Evolutionary conservation across 2,797 vertebrate genomes (phyloP), one percentile per base, ranked within the genome.

Genomic region (Cirrhinus molitorella): DNA sequence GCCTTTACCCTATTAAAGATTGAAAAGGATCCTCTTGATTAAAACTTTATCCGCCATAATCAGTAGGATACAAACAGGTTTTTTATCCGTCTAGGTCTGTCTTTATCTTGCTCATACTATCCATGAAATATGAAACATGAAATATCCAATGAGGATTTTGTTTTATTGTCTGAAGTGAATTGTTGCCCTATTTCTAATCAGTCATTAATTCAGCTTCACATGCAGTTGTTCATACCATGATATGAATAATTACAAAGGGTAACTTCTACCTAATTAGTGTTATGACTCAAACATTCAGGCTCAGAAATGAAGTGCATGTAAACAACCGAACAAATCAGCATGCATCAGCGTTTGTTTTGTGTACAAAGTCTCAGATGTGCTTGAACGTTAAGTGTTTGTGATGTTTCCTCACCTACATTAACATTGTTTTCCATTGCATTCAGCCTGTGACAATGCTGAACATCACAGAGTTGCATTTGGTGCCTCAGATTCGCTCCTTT

Each of bases 1-100:
- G 25, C 9, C 71, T 80, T 80, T 53, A 40, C 76, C 7, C 53
- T 28, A 83, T 85, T 79, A 85, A 80, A 83, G 40, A 83, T 79
- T 23, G 25, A 51, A 55, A 23, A 21, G 45, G 71, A 66, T 80
- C 55, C 25, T 65, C 47, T 74, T 80, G 43, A 83, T 83, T 53
- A 68, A 76, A 87, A 80, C 61, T 21, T 68, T 53, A 68, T 40
- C 72, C 28, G 3, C 40, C 65, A 43, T 68, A 71, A 59, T 49
- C 53, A 17, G 47, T 49, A 63, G 53, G 68, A 43, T 40, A 61
- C 65, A 71, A 66, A 63, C 40, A 3, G 25, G 43, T 28, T 51
- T 81, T 40, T 23, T 70, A 40, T 40, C 21, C 51, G 31, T 57
- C 53, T 45, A 57, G 8, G 28, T 66, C 53, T 81, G 23, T n/a